Percentiles rank a stretch among this genome's conserved stretches.
Evolutionary conservation across 1,140 invertebrate genomes (phyloP).

Genomic region (Ips nitidus): DNA sequence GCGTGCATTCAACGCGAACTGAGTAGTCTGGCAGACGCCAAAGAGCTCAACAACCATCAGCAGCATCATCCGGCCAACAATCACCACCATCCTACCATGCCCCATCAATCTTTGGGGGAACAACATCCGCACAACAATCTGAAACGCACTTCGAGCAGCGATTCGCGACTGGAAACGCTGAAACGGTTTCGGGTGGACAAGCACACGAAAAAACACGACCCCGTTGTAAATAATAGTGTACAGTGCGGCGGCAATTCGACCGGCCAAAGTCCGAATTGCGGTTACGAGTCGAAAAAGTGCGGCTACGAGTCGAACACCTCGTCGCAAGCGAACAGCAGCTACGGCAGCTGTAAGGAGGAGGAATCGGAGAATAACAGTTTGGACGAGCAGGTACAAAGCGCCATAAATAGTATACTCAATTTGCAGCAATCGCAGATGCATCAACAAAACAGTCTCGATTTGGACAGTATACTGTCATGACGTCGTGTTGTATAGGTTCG

Average conservation of each 20-base stretch:
- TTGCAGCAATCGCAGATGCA: conserved; percentile 56
- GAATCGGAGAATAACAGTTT: conserved; percentile 61
- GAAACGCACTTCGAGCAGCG: conserved; percentile 45
- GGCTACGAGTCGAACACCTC: conserved; percentile 30
- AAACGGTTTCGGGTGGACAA: conserved; percentile 52
- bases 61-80: neutral
- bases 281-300: conserved; percentile 35
- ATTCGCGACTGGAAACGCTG: conserved; percentile 47
- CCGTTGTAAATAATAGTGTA: conserved; percentile 39
- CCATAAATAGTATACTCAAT: conserved; percentile 76
- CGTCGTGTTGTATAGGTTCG: conserved; percentile 43
- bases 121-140: conserved; percentile 15
- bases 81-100: neutral
- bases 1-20: conserved; percentile 69
- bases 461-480: conserved; percentile 53
- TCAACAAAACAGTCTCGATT: conserved; percentile 38
- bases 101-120: neutral
- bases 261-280: conserved; percentile 7
- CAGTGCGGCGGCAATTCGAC: conserved; percentile 16
- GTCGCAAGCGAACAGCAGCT: conserved; percentile 31
- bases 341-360: conserved; percentile 40
- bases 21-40: conserved; percentile 51
- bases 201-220: conserved; percentile 42
- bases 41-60: conserved; percentile 5
- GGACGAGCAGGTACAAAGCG: conserved; percentile 74